A percentile compares a stretch with the other conserved stretches of the same genome.
Conservation (phyloP, 2,113 vertebrate species). For the Ameiurus melas region DNA sequence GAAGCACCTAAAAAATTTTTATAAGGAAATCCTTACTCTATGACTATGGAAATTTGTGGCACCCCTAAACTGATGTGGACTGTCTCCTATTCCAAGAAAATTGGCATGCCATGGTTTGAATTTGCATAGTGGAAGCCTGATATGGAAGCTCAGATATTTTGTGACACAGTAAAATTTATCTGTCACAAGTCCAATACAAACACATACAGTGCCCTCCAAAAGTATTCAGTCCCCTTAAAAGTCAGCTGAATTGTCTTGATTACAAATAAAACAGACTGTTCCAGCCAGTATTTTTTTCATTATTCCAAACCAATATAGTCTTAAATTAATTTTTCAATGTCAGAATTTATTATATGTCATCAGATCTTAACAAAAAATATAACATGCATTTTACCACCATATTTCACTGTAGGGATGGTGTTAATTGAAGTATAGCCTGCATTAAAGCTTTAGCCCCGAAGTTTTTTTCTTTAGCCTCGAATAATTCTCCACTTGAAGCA, state of each 20-base stretch:
- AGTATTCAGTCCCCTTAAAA: too few species aligned
- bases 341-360: neutral
- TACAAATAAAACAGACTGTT: neutral
- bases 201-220: too few species aligned
- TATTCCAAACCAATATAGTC: neutral
- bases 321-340: neutral
- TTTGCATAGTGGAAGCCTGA: neutral
- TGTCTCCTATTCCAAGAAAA: neutral
- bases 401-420: too few species aligned
- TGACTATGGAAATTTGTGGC: neutral
- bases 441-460: too few species aligned
- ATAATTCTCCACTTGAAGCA: too few species aligned
- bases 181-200: neutral
- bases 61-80: neutral
- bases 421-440: too few species aligned
- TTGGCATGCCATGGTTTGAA: neutral
- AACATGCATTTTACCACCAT: too few species aligned
- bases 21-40: neutral
- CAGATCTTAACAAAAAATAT: neutral
- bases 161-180: neutral
- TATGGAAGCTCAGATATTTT: neutral
- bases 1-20: neutral
- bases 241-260: neutral
- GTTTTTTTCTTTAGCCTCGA: too few species aligned
- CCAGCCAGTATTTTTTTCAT: neutral